A percentile compares a stretch with the other conserved stretches of the same genome.
Evolutionary conservation across 1,140 invertebrate genomes (phyloP).

Genomic region (Brachionus manjavacas): DNA sequence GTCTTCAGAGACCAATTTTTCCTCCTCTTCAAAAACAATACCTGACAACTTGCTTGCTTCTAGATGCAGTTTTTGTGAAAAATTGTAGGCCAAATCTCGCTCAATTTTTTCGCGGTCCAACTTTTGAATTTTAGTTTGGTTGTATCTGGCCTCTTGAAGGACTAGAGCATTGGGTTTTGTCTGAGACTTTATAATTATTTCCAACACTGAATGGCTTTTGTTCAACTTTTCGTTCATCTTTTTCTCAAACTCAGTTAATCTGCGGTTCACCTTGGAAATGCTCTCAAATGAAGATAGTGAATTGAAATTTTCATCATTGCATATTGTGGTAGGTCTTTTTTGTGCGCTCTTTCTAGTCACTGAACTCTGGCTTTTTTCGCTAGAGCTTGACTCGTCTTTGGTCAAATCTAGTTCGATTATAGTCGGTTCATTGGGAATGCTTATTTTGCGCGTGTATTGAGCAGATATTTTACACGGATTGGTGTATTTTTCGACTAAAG

Average conservation of each 20-base stretch:
- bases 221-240: slow-evolving; percentile 11
- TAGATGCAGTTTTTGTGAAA: slow-evolving; percentile 28
- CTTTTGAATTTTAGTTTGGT: slow-evolving; percentile 11
- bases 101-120: slow-evolving; percentile 36
- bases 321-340: slow-evolving; percentile 1
- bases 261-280: neutral
- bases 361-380: neutral
- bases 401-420: slow-evolving; percentile 13
- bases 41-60: slow-evolving; percentile 10
- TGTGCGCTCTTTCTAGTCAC: neutral
- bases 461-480: neutral
- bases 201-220: slow-evolving; percentile 7
- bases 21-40: slow-evolving; percentile 1
- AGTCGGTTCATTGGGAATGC: neutral
- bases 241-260: neutral
- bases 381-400: neutral
- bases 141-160: slow-evolving; percentile 16
- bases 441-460: neutral
- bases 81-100: slow-evolving; percentile 16
- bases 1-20: neutral
- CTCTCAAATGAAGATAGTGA: neutral
- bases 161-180: slow-evolving; percentile 7
- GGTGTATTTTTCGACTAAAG: slow-evolving; percentile 1
- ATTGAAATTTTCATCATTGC: slow-evolving; percentile 3
- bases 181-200: slow-evolving; percentile 18